These are phyloP conservation scores for Sula dactylatra DNA, from an alignment of 2,113 vertebrate genomes.

Conservation along the genomic window DNA sequence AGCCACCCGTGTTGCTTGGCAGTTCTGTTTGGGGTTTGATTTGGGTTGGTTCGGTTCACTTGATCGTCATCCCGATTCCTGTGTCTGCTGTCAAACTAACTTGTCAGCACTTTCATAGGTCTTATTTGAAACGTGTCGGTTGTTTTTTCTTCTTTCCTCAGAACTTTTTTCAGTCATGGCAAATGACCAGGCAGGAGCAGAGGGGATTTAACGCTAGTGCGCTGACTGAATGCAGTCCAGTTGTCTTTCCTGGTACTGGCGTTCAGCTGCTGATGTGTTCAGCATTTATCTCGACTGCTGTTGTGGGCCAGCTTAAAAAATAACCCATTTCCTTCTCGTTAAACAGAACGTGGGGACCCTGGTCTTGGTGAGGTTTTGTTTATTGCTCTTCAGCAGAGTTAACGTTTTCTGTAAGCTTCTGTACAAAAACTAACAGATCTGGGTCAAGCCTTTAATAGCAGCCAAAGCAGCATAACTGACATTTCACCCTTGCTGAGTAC, in stretches of 20 bases:
- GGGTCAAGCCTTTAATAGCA: neutral
- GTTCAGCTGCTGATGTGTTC: neutral
- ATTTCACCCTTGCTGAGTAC: fast-evolving
- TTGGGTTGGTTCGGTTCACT: neutral
- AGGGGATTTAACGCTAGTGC: neutral
- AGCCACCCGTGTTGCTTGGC: too few relatives aligned
- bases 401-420: neutral
- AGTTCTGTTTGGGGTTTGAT: fast-evolving
- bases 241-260: neutral
- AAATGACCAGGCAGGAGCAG: neutral
- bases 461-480: neutral
- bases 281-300: neutral
- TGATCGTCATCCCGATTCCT: fast-evolving
- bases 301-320: neutral
- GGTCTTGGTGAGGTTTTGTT: neutral
- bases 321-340: neutral
- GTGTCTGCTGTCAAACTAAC: too few relatives aligned
- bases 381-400: neutral
- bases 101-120: neutral
- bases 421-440: neutral
- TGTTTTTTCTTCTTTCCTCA: neutral
- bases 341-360: neutral
- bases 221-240: fast-evolving
- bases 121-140: fast-evolving
- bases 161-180: too few relatives aligned